Conservation (phyloP, 1,140 invertebrate genomes). For the Drosophila ogumai region DNA sequence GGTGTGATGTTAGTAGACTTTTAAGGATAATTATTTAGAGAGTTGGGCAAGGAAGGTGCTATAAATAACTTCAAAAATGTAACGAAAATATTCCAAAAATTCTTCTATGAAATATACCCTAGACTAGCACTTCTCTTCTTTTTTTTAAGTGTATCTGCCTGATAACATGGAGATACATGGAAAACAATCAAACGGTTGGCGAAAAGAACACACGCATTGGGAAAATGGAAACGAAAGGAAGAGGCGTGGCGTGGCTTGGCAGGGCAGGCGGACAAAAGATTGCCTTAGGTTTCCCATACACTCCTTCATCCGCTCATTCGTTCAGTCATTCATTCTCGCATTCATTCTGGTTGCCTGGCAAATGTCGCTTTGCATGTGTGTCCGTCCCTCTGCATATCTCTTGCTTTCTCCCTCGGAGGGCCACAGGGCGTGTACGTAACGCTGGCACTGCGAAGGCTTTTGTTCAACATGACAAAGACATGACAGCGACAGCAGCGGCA, state of each 20-base stretch:
- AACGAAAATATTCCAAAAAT: no score
- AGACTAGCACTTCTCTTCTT: background rate
- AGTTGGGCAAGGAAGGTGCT: no score
- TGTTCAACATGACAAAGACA: constrained; percentile 82
- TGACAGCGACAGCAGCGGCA: constrained; percentile 60
- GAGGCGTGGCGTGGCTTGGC: constrained; percentile 3
- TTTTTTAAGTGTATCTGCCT: background rate
- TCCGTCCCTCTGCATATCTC: constrained; percentile 30
- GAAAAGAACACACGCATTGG: constrained; percentile 53
- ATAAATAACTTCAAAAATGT: no score
- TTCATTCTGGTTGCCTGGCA: constrained; percentile 66
- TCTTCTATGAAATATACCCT: no score
- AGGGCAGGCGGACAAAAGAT: constrained; percentile 67
- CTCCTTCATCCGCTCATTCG: constrained; percentile 57
- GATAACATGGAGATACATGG: constrained; percentile 35
- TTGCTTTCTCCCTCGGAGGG: background rate
- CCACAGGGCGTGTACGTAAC: constrained; percentile 72
- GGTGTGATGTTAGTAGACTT: background rate
- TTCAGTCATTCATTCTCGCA: constrained; percentile 67
- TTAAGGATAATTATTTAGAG: background rate
- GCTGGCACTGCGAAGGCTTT: constrained; percentile 62
- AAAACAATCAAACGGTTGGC: constrained; percentile 76
- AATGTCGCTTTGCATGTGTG: constrained; percentile 66
- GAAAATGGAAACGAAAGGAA: constrained; percentile 9
- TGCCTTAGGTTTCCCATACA: constrained; percentile 64